These are phyloP conservation scores for Entelurus aequoreus DNA, from an alignment of 2,113 vertebrate genomes.

Conservation along the genomic window DNA sequence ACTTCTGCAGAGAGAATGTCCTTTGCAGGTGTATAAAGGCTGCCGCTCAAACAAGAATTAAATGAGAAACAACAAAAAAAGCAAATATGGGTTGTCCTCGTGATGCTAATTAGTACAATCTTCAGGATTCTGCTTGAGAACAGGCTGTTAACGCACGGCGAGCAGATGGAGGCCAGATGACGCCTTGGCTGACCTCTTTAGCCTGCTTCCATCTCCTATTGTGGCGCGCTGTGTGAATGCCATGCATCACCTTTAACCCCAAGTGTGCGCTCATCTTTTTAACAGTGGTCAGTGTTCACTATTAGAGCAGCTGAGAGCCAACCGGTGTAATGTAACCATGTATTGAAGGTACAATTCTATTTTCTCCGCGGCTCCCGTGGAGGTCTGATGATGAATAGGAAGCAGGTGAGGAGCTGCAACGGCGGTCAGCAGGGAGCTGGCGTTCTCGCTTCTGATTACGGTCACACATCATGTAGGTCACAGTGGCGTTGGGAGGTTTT, in stretches of 20 bases:
- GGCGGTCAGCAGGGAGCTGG: slow-evolving; percentile 29
- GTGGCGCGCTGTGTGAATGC: slow-evolving; percentile 39
- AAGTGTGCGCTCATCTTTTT: slow-evolving; percentile 13
- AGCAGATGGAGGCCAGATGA: slow-evolving; percentile 62
- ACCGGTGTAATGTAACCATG: slow-evolving; percentile 2
- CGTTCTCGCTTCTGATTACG: slow-evolving; percentile 11
- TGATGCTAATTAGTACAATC: slow-evolving; percentile 57
- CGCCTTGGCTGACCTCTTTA: slow-evolving; percentile 58
- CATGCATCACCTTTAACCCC: slow-evolving; percentile 25
- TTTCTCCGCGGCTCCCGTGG: slow-evolving; percentile 12
- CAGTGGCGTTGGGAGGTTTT: slow-evolving; percentile 12
- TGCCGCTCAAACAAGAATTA: background rate
- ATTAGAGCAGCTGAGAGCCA: slow-evolving; percentile 3
- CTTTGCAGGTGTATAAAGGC: slow-evolving; percentile 10
- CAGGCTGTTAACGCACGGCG: slow-evolving; percentile 43
- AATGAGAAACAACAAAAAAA: slow-evolving; percentile 8
- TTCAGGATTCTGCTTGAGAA: slow-evolving; percentile 46
- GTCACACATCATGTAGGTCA: slow-evolving; percentile 30
- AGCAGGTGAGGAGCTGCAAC: slow-evolving; percentile 31
- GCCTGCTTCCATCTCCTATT: slow-evolving; percentile 36
- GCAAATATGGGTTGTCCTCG: slow-evolving; percentile 12
- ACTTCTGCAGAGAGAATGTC: slow-evolving; percentile 4
- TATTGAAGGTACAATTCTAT: slow-evolving; percentile 17
- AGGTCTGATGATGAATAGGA: slow-evolving; percentile 34
- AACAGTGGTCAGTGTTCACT: slow-evolving; percentile 15